Conservation (phyloP, 1,140 invertebrate species). For the Vanessa atalanta region DNA sequence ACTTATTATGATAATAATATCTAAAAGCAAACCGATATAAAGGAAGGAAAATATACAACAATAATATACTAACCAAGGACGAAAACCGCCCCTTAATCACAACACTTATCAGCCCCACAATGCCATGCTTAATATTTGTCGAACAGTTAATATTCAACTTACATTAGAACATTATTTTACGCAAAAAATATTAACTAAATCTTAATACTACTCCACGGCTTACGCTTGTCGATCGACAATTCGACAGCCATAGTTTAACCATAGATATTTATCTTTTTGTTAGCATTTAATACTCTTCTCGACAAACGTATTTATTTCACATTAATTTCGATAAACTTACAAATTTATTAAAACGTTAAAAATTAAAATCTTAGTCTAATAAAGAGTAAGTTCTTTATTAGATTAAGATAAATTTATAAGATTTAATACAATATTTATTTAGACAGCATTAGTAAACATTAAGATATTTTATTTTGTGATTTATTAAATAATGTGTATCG, state of each 20-base stretch:
- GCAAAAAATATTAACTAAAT: constrained; percentile 57
- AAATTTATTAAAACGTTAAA: too few relatives aligned
- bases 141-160: constrained; percentile 40
- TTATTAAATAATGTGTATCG: too few relatives aligned
- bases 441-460: too few relatives aligned
- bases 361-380: too few relatives aligned
- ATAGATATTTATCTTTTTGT: constrained; percentile 42
- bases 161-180: constrained; percentile 56
- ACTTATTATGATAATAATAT: not conserved
- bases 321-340: too few relatives aligned
- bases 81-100: constrained; percentile 48
- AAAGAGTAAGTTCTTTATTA: too few relatives aligned
- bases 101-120: constrained; percentile 53
- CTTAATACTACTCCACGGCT: constrained; percentile 40
- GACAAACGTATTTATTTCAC: not conserved
- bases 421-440: too few relatives aligned
- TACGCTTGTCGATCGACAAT: constrained; percentile 53
- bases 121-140: constrained; percentile 55
- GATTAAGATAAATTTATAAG: too few relatives aligned
- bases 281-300: not conserved
- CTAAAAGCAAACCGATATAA: constrained; percentile 20
- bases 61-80: constrained; percentile 59
- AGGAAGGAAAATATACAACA: constrained; percentile 47
- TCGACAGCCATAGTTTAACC: constrained; percentile 63
- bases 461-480: too few relatives aligned